Percentiles rank a stretch among this genome's conserved stretches.
phyloP scores from a whole-genome alignment of 1,140 invertebrate species.

The Caenorhabditis briggsae region DNA sequence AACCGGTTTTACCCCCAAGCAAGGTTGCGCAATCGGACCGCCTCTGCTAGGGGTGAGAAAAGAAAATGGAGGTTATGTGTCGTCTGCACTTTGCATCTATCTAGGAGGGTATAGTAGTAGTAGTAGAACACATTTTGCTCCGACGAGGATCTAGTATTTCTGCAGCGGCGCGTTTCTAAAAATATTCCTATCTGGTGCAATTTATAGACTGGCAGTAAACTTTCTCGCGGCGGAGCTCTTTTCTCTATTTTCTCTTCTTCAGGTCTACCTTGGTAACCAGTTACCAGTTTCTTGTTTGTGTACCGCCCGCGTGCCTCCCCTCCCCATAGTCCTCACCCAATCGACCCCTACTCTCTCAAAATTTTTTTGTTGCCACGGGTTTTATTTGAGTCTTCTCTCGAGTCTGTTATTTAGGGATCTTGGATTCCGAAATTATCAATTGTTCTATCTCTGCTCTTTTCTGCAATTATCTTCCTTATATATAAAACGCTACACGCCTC shows the following conservation, averaged over 20 bases:
- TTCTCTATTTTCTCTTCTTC: conserved; percentile 15
- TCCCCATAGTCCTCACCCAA: background rate
- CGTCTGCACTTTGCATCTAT: conserved; percentile 47
- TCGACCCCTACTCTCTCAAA: background rate
- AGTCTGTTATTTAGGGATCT: background rate
- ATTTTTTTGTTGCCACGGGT: background rate
- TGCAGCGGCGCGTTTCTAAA: background rate
- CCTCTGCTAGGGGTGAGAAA: conserved; percentile 21
- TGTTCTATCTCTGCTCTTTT: background rate
- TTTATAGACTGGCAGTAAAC: conserved; percentile 44
- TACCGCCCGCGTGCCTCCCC: conserved; percentile 33
- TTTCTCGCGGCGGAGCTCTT: background rate
- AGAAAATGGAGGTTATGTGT: background rate
- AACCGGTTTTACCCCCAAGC: conserved; percentile 43
- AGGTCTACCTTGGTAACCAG: conserved; percentile 43
- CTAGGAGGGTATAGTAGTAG: background rate
- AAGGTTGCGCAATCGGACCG: conserved; percentile 55
- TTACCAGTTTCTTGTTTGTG: conserved; percentile 44
- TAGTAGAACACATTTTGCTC: conserved; percentile 43
- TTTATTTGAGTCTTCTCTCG: conserved; percentile 37
- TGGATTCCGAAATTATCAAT: background rate
- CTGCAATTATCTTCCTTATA: no score
- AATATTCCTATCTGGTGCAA: conserved; percentile 6
- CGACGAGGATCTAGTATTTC: background rate
- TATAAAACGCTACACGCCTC: no score